Conservation (phyloP, 2,888 invertebrate species). For the Netelia melanura region DNA sequence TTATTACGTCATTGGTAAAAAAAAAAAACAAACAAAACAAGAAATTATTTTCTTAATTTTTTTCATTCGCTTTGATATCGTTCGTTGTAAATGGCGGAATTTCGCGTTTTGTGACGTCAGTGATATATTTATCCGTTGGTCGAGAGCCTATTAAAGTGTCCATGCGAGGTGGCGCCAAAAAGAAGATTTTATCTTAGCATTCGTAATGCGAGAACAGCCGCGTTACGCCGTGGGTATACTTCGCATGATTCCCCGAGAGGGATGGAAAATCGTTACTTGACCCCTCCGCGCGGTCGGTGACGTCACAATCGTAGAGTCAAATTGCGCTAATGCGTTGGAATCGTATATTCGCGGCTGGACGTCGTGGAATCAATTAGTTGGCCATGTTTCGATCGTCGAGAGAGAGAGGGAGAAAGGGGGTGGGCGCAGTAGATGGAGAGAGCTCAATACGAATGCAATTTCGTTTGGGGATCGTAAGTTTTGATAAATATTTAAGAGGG, state of each 20-base stretch:
- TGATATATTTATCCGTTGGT: slow-evolving; percentile 14
- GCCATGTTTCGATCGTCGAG: neutral
- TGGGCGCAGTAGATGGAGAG: no score
- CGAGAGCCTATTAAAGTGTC: neutral
- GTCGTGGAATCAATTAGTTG: slow-evolving; percentile 17
- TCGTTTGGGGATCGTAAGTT: slow-evolving; percentile 18
- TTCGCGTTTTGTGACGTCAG: slow-evolving; percentile 18
- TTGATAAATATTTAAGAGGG: slow-evolving; percentile 51
- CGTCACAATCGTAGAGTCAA: slow-evolving; percentile 24
- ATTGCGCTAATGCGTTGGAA: slow-evolving; percentile 15
- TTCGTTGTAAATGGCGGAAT: neutral
- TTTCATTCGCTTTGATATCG: neutral
- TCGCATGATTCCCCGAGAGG: slow-evolving; percentile 21
- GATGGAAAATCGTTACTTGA: slow-evolving; percentile 51
- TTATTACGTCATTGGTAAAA: neutral
- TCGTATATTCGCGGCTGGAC: neutral
- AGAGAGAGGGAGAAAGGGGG: neutral
- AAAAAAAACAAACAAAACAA: neutral
- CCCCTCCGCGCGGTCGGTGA: neutral
- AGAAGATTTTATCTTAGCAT: slow-evolving; percentile 24
- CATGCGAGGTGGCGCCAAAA: neutral
- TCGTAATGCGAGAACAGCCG: neutral
- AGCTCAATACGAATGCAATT: slow-evolving; percentile 28
- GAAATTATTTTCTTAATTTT: neutral
- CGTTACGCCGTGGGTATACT: slow-evolving; percentile 32